Percentiles rank a stretch among this genome's conserved stretches.
Evolutionary conservation across 2,888 invertebrate genomes (phyloP).

Genomic region (Coecobrya sp.): DNA sequence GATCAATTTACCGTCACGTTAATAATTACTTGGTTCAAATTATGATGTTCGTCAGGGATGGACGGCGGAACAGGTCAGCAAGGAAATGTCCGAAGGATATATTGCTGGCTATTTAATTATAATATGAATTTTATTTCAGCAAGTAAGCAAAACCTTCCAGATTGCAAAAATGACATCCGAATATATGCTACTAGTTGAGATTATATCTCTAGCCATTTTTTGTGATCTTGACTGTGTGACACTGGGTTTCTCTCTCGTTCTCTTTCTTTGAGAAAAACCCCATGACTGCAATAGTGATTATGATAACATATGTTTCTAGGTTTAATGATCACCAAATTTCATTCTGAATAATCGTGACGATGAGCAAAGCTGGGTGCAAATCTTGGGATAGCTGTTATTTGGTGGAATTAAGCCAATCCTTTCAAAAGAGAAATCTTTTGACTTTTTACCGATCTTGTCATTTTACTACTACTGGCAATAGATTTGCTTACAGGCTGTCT

Average conservation of each 20-base stretch:
- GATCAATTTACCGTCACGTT: constrained; percentile 34
- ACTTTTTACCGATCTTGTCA: neutral
- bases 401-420: constrained; percentile 9
- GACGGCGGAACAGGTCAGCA: neutral
- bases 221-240: constrained; percentile 6
- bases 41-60: neutral
- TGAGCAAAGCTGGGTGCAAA: constrained; percentile 17
- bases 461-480: neutral
- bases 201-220: neutral
- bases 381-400: neutral
- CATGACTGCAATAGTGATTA: neutral
- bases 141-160: constrained; percentile 8
- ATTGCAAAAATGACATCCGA: neutral
- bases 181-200: neutral
- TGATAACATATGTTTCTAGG: neutral
- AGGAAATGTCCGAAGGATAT: neutral
- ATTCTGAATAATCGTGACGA: constrained; percentile 2
- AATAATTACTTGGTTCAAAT: constrained; percentile 37
- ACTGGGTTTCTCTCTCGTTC: neutral
- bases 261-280: neutral
- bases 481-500: neutral
- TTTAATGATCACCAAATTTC: neutral
- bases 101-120: neutral
- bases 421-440: constrained; percentile 14
- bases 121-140: neutral